Percentiles rank a stretch among this genome's conserved stretches.
phyloP scores from a whole-genome alignment of 2,797 vertebrate species.

The Chelidonichthys spinosus region DNA sequence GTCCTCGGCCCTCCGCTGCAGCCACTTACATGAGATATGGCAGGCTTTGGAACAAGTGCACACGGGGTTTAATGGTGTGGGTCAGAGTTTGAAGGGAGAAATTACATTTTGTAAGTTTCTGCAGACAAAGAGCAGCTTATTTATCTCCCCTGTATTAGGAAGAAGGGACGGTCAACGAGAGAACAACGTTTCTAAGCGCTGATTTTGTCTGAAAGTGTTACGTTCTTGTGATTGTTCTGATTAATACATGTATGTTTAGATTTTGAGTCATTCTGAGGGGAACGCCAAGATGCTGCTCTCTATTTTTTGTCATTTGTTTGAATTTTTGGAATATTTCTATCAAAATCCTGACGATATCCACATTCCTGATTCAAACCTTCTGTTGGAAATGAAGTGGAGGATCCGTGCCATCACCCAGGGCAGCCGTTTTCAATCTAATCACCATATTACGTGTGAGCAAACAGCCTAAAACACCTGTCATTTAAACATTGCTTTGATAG shows the following conservation, averaged over 20 bases:
- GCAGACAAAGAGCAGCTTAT: constrained; percentile 5
- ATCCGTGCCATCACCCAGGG: constrained; percentile 57
- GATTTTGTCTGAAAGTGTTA: too few relatives aligned
- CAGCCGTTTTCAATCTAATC: constrained; percentile 59
- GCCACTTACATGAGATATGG: constrained; percentile 12
- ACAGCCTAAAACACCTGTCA: constrained; percentile 66
- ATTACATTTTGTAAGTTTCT: not conserved
- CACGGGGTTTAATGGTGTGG: not conserved
- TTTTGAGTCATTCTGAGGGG: too few relatives aligned
- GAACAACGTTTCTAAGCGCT: too few relatives aligned
- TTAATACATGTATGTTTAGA: too few relatives aligned
- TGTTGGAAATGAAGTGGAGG: constrained; percentile 53
- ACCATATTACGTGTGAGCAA: constrained; percentile 64
- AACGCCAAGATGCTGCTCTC: constrained; percentile 27
- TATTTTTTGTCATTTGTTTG: not conserved
- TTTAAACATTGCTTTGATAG: constrained; percentile 37
- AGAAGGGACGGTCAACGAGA: not conserved
- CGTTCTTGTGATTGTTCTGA: too few relatives aligned
- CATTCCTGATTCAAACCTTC: constrained; percentile 68
- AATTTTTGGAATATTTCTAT: too few relatives aligned
- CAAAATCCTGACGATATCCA: constrained; percentile 44
- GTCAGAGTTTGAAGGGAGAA: constrained; percentile 1
- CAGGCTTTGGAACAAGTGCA: not conserved
- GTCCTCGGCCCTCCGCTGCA: constrained; percentile 16
- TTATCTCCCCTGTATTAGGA: not conserved